These are phyloP conservation scores for Diadema setosum DNA, from an alignment of 35 echinoderm and acorn worm genomes.

Conservation along the genomic window DNA sequence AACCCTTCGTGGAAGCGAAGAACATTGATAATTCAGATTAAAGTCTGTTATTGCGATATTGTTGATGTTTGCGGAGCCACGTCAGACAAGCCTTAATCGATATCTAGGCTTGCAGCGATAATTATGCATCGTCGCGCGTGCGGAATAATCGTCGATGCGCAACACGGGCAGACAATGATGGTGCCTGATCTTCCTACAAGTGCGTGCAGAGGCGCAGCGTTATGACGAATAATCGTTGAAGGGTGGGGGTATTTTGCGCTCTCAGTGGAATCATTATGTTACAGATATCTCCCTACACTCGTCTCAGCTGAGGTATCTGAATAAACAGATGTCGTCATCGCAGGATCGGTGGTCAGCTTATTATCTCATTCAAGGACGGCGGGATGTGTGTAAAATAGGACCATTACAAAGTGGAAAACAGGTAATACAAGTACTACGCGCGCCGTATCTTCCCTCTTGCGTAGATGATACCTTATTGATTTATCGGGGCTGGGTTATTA, in stretches of 20 bases:
- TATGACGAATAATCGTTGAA: neutral
- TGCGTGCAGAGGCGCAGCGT: neutral
- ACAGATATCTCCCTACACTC: neutral
- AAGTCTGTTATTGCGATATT: constrained; percentile 19
- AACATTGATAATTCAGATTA: constrained; percentile 13
- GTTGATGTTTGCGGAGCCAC: constrained; percentile 26
- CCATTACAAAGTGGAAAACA: neutral
- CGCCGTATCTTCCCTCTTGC: neutral
- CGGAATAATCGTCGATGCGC: neutral
- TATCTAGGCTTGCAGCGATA: neutral
- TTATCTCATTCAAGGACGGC: neutral
- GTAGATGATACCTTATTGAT: neutral
- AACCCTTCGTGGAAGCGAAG: neutral
- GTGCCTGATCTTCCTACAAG: neutral
- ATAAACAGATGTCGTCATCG: neutral
- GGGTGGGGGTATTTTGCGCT: constrained; percentile 4
- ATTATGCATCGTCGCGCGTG: constrained; percentile 12
- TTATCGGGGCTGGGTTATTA: neutral
- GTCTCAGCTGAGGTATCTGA: constrained; percentile 19
- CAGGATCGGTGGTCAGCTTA: neutral
- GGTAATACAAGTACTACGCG: neutral
- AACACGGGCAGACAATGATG: neutral
- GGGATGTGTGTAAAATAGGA: neutral
- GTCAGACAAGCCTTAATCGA: constrained; percentile 19
- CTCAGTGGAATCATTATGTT: neutral